Evolutionary conservation across 2,113 vertebrate species (phyloP).

Genomic region (Cryptomyrus ogoouensis): DNA sequence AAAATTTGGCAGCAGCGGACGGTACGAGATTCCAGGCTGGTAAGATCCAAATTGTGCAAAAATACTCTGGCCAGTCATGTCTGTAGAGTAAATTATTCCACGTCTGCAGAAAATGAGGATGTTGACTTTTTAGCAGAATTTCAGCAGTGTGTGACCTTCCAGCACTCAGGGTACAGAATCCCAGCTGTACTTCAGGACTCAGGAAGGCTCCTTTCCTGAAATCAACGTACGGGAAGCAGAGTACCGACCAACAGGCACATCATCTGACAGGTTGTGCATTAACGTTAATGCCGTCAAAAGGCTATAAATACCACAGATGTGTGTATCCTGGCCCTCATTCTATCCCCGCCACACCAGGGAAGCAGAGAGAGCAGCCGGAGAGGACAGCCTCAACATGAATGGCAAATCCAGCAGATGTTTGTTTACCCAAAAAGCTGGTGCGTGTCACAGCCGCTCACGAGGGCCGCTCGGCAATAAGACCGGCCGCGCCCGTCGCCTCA

Average conservation of each 20-base stretch:
- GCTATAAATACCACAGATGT: background rate
- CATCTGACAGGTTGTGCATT: background rate
- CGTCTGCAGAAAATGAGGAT: background rate
- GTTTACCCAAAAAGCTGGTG: background rate
- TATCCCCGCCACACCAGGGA: background rate
- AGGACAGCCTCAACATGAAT: background rate
- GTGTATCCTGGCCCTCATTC: background rate
- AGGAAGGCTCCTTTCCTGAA: background rate
- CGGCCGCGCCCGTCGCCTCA: too few relatives aligned
- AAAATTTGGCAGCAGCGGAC: background rate
- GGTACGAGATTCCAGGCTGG: background rate
- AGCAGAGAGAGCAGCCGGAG: background rate
- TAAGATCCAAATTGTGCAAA: background rate
- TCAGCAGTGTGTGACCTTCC: background rate
- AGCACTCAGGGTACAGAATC: background rate
- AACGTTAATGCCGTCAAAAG: background rate
- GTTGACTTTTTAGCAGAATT: background rate
- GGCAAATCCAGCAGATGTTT: background rate
- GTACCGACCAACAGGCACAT: background rate
- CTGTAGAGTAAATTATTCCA: background rate
- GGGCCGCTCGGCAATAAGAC: background rate
- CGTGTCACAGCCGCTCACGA: background rate
- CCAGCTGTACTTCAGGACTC: background rate
- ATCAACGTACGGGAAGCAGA: background rate
- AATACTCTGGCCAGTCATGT: background rate